Percentiles rank a stretch among this genome's conserved stretches.
phyloP scores from a whole-genome alignment of 1,140 invertebrate genomes.

The Triops cancriformis region DNA sequence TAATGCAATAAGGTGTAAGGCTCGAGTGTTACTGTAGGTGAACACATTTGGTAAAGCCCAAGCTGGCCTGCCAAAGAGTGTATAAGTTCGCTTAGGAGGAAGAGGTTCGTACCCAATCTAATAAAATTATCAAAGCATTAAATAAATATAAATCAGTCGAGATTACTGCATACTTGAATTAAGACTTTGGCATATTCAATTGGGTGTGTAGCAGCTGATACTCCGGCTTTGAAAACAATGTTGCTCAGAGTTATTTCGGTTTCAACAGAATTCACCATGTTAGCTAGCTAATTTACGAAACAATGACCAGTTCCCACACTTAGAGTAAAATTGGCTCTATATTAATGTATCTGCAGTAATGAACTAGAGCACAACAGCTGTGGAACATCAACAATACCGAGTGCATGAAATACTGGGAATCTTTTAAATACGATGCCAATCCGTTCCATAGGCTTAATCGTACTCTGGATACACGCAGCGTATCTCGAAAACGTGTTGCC shows the following conservation, averaged over 20 bases:
- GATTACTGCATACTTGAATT: slow-evolving; percentile 50
- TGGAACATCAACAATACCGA: too few species aligned
- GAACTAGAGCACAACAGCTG: too few species aligned
- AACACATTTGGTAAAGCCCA: slow-evolving; percentile 78
- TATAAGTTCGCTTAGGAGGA: slow-evolving; percentile 57
- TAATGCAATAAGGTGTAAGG: background rate
- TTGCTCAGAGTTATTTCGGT: slow-evolving; percentile 28
- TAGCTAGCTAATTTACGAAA: background rate
- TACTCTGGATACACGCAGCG: too few species aligned
- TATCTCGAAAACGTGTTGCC: too few species aligned
- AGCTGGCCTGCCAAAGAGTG: slow-evolving; percentile 64
- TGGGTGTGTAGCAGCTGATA: slow-evolving; percentile 56
- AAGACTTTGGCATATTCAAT: slow-evolving; percentile 74
- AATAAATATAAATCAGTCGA: too few species aligned
- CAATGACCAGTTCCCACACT: background rate
- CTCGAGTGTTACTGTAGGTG: slow-evolving; percentile 56
- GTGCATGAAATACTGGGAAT: too few species aligned
- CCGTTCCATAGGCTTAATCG: too few species aligned
- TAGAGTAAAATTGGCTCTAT: too few species aligned
- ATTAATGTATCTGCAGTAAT: too few species aligned
- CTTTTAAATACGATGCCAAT: too few species aligned
- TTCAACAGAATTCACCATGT: background rate
- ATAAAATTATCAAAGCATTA: slow-evolving; percentile 29
- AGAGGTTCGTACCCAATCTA: slow-evolving; percentile 81
- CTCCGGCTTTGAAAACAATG: slow-evolving; percentile 35